Base-by-base conservation (phyloP, 2,113 vertebrate genomes). In the Ceyx cyanopectus region DNA sequence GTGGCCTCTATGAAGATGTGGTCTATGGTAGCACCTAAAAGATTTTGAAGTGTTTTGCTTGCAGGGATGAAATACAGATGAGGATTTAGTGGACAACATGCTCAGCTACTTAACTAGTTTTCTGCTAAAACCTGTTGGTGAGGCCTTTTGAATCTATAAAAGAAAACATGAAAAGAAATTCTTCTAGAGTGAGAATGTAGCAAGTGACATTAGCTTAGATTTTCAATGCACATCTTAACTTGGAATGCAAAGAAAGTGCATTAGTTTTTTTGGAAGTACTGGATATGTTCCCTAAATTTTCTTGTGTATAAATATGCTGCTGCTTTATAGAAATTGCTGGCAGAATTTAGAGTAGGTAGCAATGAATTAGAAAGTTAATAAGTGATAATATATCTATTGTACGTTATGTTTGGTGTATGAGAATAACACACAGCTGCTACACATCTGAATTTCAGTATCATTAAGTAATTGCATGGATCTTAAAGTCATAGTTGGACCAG, bases 351-450 rank as follows among this genome's bases (percentile, higher is more conserved):
- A 92, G 45, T 51, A n/a, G 16, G 9, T 27, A 74, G 18, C n/a
- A 86, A 85, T 43, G 15, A 70, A 80, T 77, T 61, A 81, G 30
- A 86, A 78, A 66, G 5, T 69, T 84, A 75, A 53, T 8, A 20
- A 95, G 15, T 74, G 48, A 81, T 85, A 66, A 87, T 43, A n/a
- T 67, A 77, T 89, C 53, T 90, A 53, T 68, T 41, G 30, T 79
- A 27, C 12, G 56, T 12, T 75, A 46, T 68, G 16, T 58, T 85
- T 83, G 17, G 23, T 79, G 32, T 62, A 73, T 50, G 51, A 90
- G 76, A 85, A 58, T 40, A 80, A 21, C 15, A 13, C 69, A 12
- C 21, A 23, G 40, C n/a, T 82, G 78, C 70, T 63, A 27, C 26
- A 17, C 73, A 84, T 40, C 13, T 66, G 21, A 78, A 93, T 85